phyloP scores from a whole-genome alignment of 2,113 vertebrate genomes.

The Myiopsitta monachus region DNA sequence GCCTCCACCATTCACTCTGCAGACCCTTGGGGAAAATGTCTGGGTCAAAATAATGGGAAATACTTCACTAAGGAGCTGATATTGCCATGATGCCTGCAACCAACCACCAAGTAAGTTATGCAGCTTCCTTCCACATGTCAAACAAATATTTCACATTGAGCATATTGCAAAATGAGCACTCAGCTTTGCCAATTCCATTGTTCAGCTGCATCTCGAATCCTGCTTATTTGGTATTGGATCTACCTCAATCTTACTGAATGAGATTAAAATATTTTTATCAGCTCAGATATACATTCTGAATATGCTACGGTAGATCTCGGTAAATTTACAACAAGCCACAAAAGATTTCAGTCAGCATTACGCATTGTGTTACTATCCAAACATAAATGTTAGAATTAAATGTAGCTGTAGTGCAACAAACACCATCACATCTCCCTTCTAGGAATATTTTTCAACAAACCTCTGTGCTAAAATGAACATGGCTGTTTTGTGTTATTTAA shows the following conservation, averaged over 20 bases:
- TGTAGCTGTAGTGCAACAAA: neutral
- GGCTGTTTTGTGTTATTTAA: conserved; percentile 36
- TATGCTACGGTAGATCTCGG: neutral
- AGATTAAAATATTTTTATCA: neutral
- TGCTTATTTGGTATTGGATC: neutral
- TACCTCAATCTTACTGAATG: neutral
- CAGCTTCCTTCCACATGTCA: neutral
- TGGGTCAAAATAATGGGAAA: neutral
- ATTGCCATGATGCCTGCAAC: neutral
- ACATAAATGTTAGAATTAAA: neutral
- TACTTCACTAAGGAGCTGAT: neutral
- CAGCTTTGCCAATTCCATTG: conserved; percentile 17
- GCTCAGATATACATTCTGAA: neutral
- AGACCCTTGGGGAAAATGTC: neutral
- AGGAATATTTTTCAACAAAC: conserved; percentile 1
- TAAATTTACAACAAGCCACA: neutral
- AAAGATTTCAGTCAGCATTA: neutral
- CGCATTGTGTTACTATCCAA: neutral
- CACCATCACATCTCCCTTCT: neutral
- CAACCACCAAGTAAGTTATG: neutral
- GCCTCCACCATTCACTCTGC: neutral
- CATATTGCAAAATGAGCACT: neutral
- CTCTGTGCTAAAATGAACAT: conserved; percentile 25
- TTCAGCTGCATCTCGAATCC: neutral
- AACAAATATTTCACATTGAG: neutral